Base-by-base conservation (phyloP, 2,888 invertebrate genomes). In the Drosophila antonietae region DNA sequence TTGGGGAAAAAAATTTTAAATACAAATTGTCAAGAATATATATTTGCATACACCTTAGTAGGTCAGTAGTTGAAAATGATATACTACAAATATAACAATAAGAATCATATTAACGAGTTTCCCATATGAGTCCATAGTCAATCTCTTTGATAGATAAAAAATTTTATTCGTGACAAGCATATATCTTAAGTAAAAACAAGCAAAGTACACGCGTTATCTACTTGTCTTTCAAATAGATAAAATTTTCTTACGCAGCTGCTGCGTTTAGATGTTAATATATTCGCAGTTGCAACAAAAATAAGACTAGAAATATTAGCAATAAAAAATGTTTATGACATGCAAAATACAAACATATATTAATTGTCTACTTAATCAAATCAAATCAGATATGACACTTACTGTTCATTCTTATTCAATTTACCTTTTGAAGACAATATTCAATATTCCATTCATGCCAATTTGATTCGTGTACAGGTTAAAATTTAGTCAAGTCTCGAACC, bases 401-500 rank as follows among this genome's bases (percentile, higher is more conserved):
- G 5, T 28, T 28, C 28, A 28, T 23, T 28, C 15, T 8, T 15
- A 39, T 1, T 49, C 15, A 51, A 33, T 12, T 52, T 7, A 52
- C 8, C 8, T 28, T 8, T 15, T 28, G 15, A 14, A 3, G 3
- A 1, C 15, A 1, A 47, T 8, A 47, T 15, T 46, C n/a, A 15
- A 47, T n/a, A 41, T 41, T 35, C 10, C 33, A 41, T 58, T 43
- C 10, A 53, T n/a, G 28, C 1, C 31, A 6, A 28, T 35, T 47
- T 28, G 33, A 41, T 37, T 41, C 15, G n/a, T 46, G 43, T 33
- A 33, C 20, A 47, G 15, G n/a, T 37, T 57, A n/a, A 9, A 12
- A 1, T 18, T 20, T 51, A 73, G 66, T 33, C 58, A 56, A 60
- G 78, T 71, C 73, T 28, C 18, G n/a, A 68, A 81, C 79, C 79